These are phyloP conservation scores for Brachycybe producta DNA, from an alignment of 2,888 invertebrate species.

Conservation along the genomic window DNA sequence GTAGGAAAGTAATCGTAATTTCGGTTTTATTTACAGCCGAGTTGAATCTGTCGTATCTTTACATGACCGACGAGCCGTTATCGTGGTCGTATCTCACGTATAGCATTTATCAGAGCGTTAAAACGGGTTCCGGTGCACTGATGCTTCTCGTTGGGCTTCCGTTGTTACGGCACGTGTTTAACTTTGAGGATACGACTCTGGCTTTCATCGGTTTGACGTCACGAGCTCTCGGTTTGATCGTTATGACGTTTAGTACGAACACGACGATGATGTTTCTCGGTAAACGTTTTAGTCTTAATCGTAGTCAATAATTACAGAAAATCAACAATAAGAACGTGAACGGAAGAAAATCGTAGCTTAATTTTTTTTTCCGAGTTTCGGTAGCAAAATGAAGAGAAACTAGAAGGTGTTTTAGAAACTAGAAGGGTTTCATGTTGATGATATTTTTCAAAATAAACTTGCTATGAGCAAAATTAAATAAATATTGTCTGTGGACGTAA, in stretches of 20 bases:
- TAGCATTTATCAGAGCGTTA: conserved; percentile 44
- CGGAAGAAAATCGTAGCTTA: too few species aligned
- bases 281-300: background rate
- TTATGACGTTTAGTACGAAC: conserved; percentile 9
- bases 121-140: conserved; percentile 44
- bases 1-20: background rate
- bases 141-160: conserved; percentile 31
- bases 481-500: too few species aligned
- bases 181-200: conserved; percentile 30
- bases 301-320: too few species aligned
- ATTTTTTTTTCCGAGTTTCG: too few species aligned
- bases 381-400: too few species aligned
- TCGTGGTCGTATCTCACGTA: conserved; percentile 54
- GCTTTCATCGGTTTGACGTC: conserved; percentile 28
- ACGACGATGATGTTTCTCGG: conserved; percentile 11
- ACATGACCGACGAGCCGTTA: conserved; percentile 52
- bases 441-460: too few species aligned
- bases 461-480: too few species aligned
- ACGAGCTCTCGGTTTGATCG: background rate
- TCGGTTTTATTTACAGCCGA: conserved; percentile 47
- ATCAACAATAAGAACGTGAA: too few species aligned
- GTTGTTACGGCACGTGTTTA: conserved; percentile 23
- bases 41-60: conserved; percentile 57
- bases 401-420: too few species aligned
- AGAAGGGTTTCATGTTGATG: too few species aligned